Evolutionary conservation across 2,797 vertebrate genomes (phyloP).

Genomic region (Smutsia temminckii): DNA sequence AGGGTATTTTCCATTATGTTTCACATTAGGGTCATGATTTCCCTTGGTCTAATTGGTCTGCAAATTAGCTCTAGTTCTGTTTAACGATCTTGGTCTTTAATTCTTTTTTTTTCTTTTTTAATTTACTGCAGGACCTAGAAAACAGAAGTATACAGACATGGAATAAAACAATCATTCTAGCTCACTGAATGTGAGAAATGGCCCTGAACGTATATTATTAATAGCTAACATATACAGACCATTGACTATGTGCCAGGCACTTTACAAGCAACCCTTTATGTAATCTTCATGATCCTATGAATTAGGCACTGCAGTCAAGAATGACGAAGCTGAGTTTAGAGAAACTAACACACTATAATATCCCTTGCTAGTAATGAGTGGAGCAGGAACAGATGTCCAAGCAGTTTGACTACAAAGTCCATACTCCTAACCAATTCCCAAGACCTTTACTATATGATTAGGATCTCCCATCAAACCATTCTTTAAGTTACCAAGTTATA

Average conservation of each 20-base stretch:
- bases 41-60: conserved; percentile 6
- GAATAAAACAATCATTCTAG: background rate
- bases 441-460: background rate
- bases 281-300: background rate
- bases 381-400: background rate
- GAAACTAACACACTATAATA: background rate
- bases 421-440: background rate
- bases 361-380: background rate
- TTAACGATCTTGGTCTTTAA: background rate
- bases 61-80: conserved; percentile 8
- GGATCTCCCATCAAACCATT: background rate
- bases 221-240: background rate
- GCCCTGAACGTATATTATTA: background rate
- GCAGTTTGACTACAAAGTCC: background rate
- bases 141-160: background rate
- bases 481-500: background rate
- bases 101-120: background rate
- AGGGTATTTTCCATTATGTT: background rate
- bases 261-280: background rate
- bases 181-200: background rate
- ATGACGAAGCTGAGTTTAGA: background rate
- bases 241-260: background rate
- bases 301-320: background rate
- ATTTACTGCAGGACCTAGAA: background rate
- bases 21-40: background rate